These are phyloP conservation scores for Plectus sambesii DNA, from an alignment of 1,140 invertebrate species.

Conservation along the genomic window DNA sequence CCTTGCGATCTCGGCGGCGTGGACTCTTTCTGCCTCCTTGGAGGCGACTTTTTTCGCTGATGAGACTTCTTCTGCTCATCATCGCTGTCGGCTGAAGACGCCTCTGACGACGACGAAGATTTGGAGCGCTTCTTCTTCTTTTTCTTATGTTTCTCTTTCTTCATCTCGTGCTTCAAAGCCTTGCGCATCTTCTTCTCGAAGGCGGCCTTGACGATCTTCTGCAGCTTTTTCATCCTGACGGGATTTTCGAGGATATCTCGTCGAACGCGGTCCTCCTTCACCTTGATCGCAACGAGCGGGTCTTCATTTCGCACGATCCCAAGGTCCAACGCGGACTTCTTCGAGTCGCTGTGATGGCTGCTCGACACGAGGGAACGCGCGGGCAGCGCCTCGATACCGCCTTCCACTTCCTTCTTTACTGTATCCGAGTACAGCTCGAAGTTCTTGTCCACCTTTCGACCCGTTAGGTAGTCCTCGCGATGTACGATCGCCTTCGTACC, in stretches of 20 bases:
- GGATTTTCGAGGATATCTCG: conserved; percentile 28
- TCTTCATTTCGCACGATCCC: conserved; percentile 27
- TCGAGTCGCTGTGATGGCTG: conserved; percentile 5
- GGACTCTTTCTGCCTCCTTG: too few relatives aligned
- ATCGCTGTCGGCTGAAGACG: too few relatives aligned
- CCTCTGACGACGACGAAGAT: conserved; percentile 6
- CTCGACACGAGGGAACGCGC: neutral
- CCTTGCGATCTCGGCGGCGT: too few relatives aligned
- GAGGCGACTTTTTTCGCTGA: too few relatives aligned
- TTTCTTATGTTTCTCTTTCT: conserved; percentile 20
- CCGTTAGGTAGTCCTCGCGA: conserved; percentile 30
- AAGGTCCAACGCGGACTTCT: conserved; percentile 21
- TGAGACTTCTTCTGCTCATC: too few relatives aligned
- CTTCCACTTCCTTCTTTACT: conserved; percentile 26
- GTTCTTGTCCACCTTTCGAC: conserved; percentile 34
- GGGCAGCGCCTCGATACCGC: conserved; percentile 16
- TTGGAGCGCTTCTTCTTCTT: conserved; percentile 20
- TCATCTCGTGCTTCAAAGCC: conserved; percentile 23
- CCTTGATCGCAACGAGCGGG: conserved; percentile 29
- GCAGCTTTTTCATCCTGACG: conserved; percentile 22
- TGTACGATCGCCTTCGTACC: conserved; percentile 30
- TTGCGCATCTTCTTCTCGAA: conserved; percentile 30
- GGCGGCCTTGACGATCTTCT: conserved; percentile 20
- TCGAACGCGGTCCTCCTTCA: conserved; percentile 25
- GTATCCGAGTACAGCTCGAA: conserved; percentile 33